These are phyloP conservation scores for Thryonomys swinderianus DNA, from an alignment of 2,113 vertebrate species.

Conservation along the genomic window DNA sequence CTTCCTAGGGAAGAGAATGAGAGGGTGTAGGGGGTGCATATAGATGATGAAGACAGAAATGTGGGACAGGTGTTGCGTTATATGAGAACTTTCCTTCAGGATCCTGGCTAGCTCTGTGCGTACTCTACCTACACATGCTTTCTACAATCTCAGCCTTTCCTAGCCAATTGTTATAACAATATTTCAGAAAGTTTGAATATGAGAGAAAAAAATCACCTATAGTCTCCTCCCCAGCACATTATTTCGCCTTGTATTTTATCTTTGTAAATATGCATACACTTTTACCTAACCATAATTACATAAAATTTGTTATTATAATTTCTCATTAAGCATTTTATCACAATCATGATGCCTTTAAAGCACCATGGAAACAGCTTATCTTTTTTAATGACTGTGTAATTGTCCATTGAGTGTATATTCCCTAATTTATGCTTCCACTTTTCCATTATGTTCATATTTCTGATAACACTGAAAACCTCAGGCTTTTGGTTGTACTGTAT, in stretches of 20 bases:
- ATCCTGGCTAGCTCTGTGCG: background rate
- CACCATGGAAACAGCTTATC: constrained; percentile 63
- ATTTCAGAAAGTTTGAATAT: constrained; percentile 44
- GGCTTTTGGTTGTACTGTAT: background rate
- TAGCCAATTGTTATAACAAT: background rate
- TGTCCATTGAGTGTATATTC: constrained; percentile 42
- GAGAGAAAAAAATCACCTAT: constrained; percentile 12
- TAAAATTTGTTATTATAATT: constrained; percentile 65
- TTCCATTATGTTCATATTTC: constrained; percentile 33
- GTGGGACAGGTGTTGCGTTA: background rate
- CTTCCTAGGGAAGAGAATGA: background rate
- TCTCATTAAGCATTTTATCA: constrained; percentile 75
- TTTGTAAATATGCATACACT: constrained; percentile 57
- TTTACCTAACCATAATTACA: constrained; percentile 65
- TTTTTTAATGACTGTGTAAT: constrained; percentile 68
- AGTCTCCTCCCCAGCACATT: constrained; percentile 36
- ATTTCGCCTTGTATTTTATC: constrained; percentile 56
- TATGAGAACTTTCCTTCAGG: background rate
- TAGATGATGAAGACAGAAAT: background rate
- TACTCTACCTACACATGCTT: background rate
- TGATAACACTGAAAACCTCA: background rate
- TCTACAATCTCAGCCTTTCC: background rate
- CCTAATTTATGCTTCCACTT: constrained; percentile 31
- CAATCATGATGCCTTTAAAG: constrained; percentile 63
- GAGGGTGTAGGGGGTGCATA: background rate